Percentiles rank a stretch among this genome's conserved stretches.
These are phyloP conservation scores for Rousettus madagascariensis DNA, from an alignment of 2,797 vertebrate species.

Conservation along the genomic window DNA sequence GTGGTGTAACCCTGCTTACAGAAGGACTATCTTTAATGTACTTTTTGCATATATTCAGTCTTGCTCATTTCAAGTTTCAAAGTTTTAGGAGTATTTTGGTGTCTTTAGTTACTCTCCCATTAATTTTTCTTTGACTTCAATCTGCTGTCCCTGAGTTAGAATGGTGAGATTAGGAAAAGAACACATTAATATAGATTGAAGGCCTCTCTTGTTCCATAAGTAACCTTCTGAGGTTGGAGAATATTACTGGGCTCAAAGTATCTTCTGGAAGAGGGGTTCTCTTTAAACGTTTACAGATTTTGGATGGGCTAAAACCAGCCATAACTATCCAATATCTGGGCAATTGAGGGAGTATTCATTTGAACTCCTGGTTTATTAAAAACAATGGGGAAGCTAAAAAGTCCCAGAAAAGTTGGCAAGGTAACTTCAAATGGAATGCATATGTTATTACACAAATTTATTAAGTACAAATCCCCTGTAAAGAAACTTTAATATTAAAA, in stretches of 20 bases:
- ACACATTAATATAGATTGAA: background rate
- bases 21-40: background rate
- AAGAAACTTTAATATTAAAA: conserved; percentile 44
- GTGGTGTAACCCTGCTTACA: background rate
- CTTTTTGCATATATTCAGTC: background rate
- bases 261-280: background rate
- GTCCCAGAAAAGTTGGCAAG: conserved; percentile 36
- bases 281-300: background rate
- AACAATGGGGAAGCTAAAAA: conserved; percentile 22
- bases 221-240: background rate
- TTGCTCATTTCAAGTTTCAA: background rate
- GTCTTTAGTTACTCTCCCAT: background rate
- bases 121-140: background rate
- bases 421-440: conserved; percentile 7
- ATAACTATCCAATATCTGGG: background rate
- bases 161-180: background rate
- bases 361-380: conserved; percentile 54
- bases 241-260: background rate
- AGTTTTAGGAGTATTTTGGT: background rate
- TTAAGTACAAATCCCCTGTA: conserved; percentile 18
- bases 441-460: background rate
- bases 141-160: background rate
- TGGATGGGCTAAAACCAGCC: background rate
- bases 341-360: background rate
- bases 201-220: background rate